These are phyloP conservation scores for Amiota communis DNA, from an alignment of 2,888 invertebrate genomes.

Conservation along the genomic window DNA sequence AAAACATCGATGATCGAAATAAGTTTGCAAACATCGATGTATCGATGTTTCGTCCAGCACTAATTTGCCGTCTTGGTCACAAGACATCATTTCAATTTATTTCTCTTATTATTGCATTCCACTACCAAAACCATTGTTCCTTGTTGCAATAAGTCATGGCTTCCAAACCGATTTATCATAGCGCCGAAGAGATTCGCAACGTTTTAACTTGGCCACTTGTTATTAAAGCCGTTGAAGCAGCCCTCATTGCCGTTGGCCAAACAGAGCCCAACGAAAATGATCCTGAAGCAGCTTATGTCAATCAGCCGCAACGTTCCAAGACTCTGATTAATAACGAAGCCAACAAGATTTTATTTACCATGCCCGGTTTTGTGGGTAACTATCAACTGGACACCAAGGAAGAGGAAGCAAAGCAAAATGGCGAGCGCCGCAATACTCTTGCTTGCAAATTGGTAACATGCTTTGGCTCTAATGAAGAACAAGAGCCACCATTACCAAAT, in stretches of 20 bases:
- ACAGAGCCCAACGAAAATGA: background rate
- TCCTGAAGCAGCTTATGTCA: conserved; percentile 44
- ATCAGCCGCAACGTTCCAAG: conserved; percentile 69
- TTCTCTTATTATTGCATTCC: too few relatives aligned
- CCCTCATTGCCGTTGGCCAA: conserved; percentile 66
- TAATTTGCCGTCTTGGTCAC: too few relatives aligned
- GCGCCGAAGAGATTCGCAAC: conserved; percentile 68
- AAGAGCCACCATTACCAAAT: conserved; percentile 68
- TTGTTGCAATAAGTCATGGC: too few relatives aligned
- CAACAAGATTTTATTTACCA: conserved; percentile 69
- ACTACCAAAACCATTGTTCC: too few relatives aligned
- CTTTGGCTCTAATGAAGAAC: conserved; percentile 69
- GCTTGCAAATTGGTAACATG: conserved; percentile 75
- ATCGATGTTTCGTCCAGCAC: too few relatives aligned
- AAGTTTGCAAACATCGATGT: too few relatives aligned
- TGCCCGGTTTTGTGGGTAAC: conserved; percentile 74
- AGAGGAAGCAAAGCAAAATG: conserved; percentile 52
- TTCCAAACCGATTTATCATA: conserved; percentile 52
- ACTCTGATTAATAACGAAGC: conserved; percentile 56
- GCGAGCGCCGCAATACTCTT: conserved; percentile 58
- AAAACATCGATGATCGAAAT: too few relatives aligned
- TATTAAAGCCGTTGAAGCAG: conserved; percentile 70
- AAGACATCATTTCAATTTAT: too few relatives aligned
- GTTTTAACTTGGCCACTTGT: conserved; percentile 72
- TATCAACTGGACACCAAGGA: conserved; percentile 51